Conservation (phyloP, 2,113 vertebrate genomes). For the Tonatia bakeri region DNA sequence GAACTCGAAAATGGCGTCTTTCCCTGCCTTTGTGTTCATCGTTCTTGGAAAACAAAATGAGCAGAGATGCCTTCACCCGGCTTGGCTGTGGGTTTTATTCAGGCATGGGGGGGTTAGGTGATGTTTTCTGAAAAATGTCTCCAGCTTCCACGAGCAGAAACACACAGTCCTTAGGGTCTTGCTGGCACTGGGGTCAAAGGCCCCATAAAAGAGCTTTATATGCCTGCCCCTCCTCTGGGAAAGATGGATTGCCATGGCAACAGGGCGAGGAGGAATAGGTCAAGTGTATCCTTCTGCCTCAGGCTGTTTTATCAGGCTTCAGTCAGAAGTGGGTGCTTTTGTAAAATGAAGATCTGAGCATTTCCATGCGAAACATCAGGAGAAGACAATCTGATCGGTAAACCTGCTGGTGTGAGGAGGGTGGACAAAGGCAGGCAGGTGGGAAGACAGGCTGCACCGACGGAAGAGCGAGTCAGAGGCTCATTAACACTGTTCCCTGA, state of each 20-base stretch:
- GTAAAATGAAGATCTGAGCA: slow-evolving; percentile 39
- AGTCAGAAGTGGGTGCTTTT: slow-evolving; percentile 49
- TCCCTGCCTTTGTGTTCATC: background rate
- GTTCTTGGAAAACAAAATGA: background rate
- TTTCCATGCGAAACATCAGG: slow-evolving; percentile 56
- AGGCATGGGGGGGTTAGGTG: background rate
- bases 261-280: slow-evolving; percentile 71
- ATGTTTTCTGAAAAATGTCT: background rate
- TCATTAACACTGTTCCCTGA: background rate
- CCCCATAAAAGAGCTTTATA: background rate
- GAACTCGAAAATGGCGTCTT: background rate
- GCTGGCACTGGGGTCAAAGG: slow-evolving; percentile 29
- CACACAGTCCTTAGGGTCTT: background rate
- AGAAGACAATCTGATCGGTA: slow-evolving; percentile 24
- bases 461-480: slow-evolving; percentile 4
- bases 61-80: background rate
- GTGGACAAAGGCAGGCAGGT: slow-evolving; percentile 14
- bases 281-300: slow-evolving; percentile 68
- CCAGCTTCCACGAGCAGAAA: background rate
- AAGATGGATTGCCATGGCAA: slow-evolving; percentile 72
- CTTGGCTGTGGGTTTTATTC: background rate
- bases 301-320: slow-evolving; percentile 63
- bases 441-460: background rate
- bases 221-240: slow-evolving; percentile 42
- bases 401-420: background rate